These are phyloP conservation scores for Dynastes grantii DNA, from an alignment of 2,888 invertebrate species.

Conservation along the genomic window DNA sequence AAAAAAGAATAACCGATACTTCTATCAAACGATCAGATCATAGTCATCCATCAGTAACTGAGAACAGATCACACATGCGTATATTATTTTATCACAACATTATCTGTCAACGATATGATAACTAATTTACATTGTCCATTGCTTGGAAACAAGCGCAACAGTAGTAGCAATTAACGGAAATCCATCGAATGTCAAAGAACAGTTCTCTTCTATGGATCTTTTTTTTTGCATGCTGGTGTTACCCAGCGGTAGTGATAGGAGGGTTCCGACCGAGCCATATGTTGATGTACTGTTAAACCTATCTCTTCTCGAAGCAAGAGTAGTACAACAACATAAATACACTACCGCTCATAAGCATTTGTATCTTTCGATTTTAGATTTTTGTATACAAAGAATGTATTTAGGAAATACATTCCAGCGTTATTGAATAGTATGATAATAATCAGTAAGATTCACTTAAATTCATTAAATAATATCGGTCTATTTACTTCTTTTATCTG, in stretches of 20 bases:
- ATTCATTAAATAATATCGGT: too few species aligned
- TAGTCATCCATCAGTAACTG: not conserved
- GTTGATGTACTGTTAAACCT: slow-evolving; percentile 16
- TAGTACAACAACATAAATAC: not conserved
- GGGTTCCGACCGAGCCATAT: not conserved
- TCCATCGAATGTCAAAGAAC: not conserved
- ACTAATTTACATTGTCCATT: not conserved
- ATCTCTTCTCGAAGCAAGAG: slow-evolving; percentile 3
- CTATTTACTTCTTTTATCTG: too few species aligned
- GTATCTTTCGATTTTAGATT: too few species aligned
- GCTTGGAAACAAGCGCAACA: not conserved
- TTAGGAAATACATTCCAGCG: too few species aligned
- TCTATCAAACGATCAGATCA: not conserved
- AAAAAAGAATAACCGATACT: not conserved
- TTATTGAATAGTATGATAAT: too few species aligned
- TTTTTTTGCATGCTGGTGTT: not conserved
- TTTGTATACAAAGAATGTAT: too few species aligned
- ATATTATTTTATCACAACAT: not conserved
- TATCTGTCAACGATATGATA: slow-evolving; percentile 5
- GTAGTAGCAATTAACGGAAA: not conserved
- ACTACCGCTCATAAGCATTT: too few species aligned
- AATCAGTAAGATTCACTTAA: too few species aligned
- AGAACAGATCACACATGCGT: not conserved
- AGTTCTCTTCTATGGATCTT: slow-evolving; percentile 1
- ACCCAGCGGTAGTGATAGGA: not conserved